Evolutionary conservation across 1,140 invertebrate genomes (phyloP), one percentile per base, ranked within the genome.

Genomic region (Chionoecetes opilio): DNA sequence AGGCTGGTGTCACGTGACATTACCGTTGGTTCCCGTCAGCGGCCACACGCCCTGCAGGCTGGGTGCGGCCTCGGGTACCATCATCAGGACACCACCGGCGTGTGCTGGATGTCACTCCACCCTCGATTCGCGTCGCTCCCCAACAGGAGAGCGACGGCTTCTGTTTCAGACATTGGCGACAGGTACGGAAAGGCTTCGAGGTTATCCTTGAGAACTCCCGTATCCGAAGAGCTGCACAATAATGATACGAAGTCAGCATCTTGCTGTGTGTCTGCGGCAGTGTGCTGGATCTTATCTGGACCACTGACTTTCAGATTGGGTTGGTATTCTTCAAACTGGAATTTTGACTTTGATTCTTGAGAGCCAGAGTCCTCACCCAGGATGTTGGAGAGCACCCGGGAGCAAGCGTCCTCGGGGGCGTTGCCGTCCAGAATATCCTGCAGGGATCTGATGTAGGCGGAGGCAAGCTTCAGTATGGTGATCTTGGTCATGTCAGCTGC

Each of bases 401-500:
- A 92, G 82, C 91, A 92, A n/a, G 91, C 85, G 35, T 92, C 91
- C n/a, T 84, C 75, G 14, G 38, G 82, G 35, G 75, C 82, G 14
- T 82, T 92, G 75, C 91, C 91, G n/a, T 92, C 91, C 82, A 92
- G 91, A 29, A 92, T 92, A 37, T 92, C 91, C 31, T 92, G 91
- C 2, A 95, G 53, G 26, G 94, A 87, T 17, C 88, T 75, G 94
- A 95, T 95, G 94, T 95, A 95, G 37, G 85, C 85, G 35, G 92
- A 92, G 34, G 94, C 94, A 26, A 95, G 94, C 26, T 89, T 41
- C 41, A 95, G 89, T 21, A 86, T 90, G 85, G 94, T 91, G 63
- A 95, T 95, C 82, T 95, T 95, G 0, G 94, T 95, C 88, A 95
- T 92, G 37, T 92, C 91, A 1, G 91, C 82, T 32, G 91, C 91